Percentiles rank a stretch among this genome's conserved stretches.
phyloP scores from a whole-genome alignment of 1,140 invertebrate genomes.

The Triops longicaudatus region DNA sequence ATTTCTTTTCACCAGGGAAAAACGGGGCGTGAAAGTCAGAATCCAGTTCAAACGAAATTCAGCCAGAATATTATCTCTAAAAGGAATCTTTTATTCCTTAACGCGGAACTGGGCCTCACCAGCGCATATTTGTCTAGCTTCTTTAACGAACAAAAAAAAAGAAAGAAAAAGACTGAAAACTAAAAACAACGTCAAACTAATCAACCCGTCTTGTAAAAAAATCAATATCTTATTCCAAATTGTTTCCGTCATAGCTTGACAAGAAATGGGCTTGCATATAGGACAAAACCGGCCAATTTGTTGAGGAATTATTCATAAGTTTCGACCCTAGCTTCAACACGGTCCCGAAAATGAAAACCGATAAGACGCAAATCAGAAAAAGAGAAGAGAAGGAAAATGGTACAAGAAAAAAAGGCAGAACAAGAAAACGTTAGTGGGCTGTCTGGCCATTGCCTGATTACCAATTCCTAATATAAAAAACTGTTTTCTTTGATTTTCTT shows the following conservation, averaged over 20 bases:
- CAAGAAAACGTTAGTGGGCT: not conserved
- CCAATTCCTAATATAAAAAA: slow-evolving; percentile 13
- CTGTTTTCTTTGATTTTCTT: not conserved
- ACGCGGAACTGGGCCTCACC: too few species aligned
- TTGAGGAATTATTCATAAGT: slow-evolving; percentile 7
- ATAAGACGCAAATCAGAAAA: not conserved
- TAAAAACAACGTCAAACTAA: too few species aligned
- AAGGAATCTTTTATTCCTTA: too few species aligned
- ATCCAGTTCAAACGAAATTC: too few species aligned
- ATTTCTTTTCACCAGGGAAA: too few species aligned
- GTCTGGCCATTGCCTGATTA: not conserved
- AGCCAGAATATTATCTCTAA: too few species aligned
- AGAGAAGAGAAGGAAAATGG: not conserved
- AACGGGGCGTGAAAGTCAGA: too few species aligned
- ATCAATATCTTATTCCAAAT: not conserved
- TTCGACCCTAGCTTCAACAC: not conserved
- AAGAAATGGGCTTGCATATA: slow-evolving; percentile 2
- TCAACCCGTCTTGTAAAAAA: not conserved
- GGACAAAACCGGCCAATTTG: slow-evolving; percentile 3
- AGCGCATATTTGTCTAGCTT: too few species aligned
- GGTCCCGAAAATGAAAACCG: slow-evolving; percentile 6
- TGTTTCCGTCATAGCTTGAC: not conserved
- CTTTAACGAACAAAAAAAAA: too few species aligned
- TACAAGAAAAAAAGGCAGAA: not conserved
- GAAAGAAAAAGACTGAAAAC: too few species aligned